These are phyloP conservation scores for Crotophaga sulcirostris DNA, from an alignment of 2,113 vertebrate genomes.

Conservation along the genomic window DNA sequence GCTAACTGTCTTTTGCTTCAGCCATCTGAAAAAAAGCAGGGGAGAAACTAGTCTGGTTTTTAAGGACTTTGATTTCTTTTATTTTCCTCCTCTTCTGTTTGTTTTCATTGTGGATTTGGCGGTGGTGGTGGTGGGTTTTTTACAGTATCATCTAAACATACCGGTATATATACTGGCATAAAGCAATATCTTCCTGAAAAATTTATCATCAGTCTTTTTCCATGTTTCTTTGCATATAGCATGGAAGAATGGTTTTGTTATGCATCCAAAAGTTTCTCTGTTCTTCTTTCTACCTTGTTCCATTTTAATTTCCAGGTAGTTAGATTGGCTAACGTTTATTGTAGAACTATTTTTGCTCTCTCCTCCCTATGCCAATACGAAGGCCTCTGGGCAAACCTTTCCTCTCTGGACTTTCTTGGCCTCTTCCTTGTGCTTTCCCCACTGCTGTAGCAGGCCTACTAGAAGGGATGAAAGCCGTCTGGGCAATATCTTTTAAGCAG, in stretches of 20 bases:
- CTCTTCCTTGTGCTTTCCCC: background rate
- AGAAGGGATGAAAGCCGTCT: background rate
- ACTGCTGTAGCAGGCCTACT: background rate
- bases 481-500: constrained; percentile 29
- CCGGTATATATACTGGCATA: background rate
- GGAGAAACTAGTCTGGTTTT: background rate
- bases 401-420: background rate
- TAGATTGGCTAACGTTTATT: background rate
- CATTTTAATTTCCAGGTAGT: background rate
- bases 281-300: background rate
- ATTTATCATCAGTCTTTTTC: background rate
- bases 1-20: background rate
- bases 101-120: background rate
- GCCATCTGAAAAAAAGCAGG: background rate
- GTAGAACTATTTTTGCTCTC: background rate
- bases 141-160: fast-evolving
- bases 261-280: background rate
- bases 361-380: background rate
- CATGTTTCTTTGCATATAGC: background rate
- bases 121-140: background rate
- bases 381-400: background rate
- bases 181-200: background rate
- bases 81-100: background rate
- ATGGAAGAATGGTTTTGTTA: background rate
- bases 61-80: background rate